phyloP scores from a whole-genome alignment of 1,140 invertebrate genomes.

The Drosophila simulans region DNA sequence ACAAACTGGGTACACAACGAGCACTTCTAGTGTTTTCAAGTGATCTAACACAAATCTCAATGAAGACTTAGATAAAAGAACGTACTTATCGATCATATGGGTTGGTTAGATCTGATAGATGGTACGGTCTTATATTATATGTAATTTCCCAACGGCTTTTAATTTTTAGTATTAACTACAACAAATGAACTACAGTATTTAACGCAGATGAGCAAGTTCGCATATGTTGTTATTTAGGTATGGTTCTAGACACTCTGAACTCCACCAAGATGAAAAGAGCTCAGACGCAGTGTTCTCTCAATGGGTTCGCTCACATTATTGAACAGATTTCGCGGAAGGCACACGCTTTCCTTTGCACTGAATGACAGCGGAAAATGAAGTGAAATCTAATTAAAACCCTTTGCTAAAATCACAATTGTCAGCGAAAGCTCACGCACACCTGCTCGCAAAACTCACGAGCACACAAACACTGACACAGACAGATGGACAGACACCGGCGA shows the following conservation, averaged over 20 bases:
- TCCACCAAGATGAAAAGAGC: too few species aligned
- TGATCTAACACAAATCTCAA: not conserved
- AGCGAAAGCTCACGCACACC: constrained; percentile 63
- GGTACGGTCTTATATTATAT: too few species aligned
- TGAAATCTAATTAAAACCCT: constrained; percentile 78
- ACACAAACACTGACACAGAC: constrained; percentile 23
- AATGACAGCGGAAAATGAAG: constrained; percentile 69
- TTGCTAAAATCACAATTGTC: constrained; percentile 77
- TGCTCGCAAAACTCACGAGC: constrained; percentile 19
- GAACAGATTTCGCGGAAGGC: constrained; percentile 15
- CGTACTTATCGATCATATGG: not conserved
- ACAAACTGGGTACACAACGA: not conserved
- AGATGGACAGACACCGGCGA: constrained; percentile 45
- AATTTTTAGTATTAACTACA: too few species aligned
- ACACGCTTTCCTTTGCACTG: constrained; percentile 27
- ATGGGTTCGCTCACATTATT: not conserved
- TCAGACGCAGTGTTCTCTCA: too few species aligned
- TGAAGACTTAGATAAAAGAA: constrained; percentile 2
- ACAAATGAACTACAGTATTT: too few species aligned
- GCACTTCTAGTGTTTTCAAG: not conserved
- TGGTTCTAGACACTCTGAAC: too few species aligned
- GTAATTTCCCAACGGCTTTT: too few species aligned
- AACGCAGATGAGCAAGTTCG: too few species aligned
- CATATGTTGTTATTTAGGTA: too few species aligned
- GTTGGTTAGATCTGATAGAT: too few species aligned